Evolutionary conservation across 2,888 invertebrate genomes (phyloP), one percentile per base, ranked within the genome.

Genomic region (Eilema caniola): DNA sequence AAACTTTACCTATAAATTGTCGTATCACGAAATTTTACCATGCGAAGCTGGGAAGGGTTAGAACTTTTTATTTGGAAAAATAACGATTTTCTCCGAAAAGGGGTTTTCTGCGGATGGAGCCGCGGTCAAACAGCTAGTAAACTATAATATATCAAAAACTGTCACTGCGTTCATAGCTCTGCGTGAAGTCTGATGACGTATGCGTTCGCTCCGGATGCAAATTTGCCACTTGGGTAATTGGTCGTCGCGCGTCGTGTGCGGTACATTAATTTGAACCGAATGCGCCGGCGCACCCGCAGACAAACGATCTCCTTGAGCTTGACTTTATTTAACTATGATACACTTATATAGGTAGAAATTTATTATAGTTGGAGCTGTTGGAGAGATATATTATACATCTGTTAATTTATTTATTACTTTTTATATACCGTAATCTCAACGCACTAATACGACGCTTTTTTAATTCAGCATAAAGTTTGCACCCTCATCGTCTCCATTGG

Each of bases 291-390:
- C 81, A 78, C 57, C 23, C 14, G 63, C 24, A 41, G 53, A 53
- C 68, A 33, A 59, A 69, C 72, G 24, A 16, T 31, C 62, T 69
- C 67, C 77, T 73, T 81, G 81, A 81, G 67, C 79, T 79, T 80
- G 79, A 79, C 73, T 74, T 81, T 76, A 81, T 71, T n/a, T 59
- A 16, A 25, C 59, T 59, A 24, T 59, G 25, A 59, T 24, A 25
- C 25, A 16, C 25, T 24, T 47, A 60, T 56, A 37, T 62, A 10
- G n/a, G n/a, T n/a, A n/a, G n/a, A n/a, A n/a, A n/a, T 56, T 41
- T 47, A 53, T 69, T 37, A 24, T 25, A 25, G 24, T 37, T 37
- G 12, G 33, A 65, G 12, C 20, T 20, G 24, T 37, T 37, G 12
- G 33, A 65, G 12, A 28, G 7, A 28, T 12, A 3, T 64, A 33